A percentile compares a stretch with the other conserved stretches of the same genome.
phyloP scores from a whole-genome alignment of 2,888 invertebrate genomes.

The Arge pagana region DNA sequence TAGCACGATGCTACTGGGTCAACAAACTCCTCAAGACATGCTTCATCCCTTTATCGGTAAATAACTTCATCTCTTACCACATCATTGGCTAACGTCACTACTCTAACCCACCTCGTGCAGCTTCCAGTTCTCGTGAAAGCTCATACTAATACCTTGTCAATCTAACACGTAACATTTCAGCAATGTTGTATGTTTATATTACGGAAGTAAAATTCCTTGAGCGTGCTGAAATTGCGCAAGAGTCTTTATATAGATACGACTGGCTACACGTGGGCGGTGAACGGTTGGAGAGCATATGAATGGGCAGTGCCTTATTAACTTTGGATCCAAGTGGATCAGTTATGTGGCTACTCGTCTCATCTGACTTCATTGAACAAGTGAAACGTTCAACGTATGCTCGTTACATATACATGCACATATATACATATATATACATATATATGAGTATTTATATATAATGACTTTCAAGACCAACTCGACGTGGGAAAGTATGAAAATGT shows the following conservation, averaged over 20 bases:
- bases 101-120: too few species aligned
- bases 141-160: too few species aligned
- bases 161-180: slow-evolving; percentile 17
- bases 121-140: too few species aligned
- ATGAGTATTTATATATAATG: too few species aligned
- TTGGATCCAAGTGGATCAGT: slow-evolving; percentile 10
- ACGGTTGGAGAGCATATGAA: slow-evolving; percentile 29
- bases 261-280: slow-evolving; percentile 42
- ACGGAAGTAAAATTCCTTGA: slow-evolving; percentile 20
- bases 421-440: too few species aligned
- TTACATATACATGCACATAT: too few species aligned
- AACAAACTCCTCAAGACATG: slow-evolving; percentile 55
- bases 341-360: slow-evolving; percentile 12
- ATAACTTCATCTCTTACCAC: too few species aligned
- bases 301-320: slow-evolving; percentile 28
- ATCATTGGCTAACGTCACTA: too few species aligned
- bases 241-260: slow-evolving; percentile 42
- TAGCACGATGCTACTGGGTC: slow-evolving; percentile 54
- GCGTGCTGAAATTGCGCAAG: slow-evolving; percentile 44
- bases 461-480: slow-evolving; percentile 16
- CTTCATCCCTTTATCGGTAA: slow-evolving; percentile 52
- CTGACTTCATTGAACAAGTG: background rate
- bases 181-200: slow-evolving; percentile 28
- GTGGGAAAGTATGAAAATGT: slow-evolving; percentile 21
- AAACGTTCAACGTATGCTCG: background rate